Percentiles rank a stretch among this genome's conserved stretches.
These are phyloP conservation scores for Amphipyra berbera DNA, from an alignment of 2,888 invertebrate genomes.

Conservation along the genomic window DNA sequence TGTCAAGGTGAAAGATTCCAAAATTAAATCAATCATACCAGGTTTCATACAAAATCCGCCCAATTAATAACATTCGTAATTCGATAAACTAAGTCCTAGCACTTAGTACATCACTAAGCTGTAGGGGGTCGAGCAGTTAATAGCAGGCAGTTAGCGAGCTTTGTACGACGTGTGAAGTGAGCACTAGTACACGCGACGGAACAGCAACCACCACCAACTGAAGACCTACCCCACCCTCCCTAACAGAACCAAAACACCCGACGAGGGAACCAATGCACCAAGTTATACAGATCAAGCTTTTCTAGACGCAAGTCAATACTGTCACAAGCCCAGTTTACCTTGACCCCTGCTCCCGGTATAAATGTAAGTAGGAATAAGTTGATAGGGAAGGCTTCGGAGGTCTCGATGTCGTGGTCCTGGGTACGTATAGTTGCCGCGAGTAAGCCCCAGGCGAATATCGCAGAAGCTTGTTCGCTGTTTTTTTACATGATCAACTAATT, in stretches of 20 bases:
- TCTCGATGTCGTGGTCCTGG: slow-evolving; percentile 53
- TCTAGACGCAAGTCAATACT: slow-evolving; percentile 66
- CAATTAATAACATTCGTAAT: background rate
- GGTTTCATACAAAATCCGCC: no score
- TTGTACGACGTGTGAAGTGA: slow-evolving; percentile 88
- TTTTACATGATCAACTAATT: slow-evolving; percentile 59
- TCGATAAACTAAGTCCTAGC: slow-evolving; percentile 29
- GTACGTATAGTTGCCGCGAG: slow-evolving; percentile 55
- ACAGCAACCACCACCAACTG: slow-evolving; percentile 57
- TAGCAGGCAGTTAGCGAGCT: slow-evolving; percentile 89
- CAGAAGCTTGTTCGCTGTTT: slow-evolving; percentile 59
- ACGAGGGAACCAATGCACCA: slow-evolving; percentile 13
- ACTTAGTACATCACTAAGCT: slow-evolving; percentile 73
- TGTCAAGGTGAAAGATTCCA: no score
- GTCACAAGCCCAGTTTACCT: slow-evolving; percentile 66
- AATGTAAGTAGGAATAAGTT: slow-evolving; percentile 50
- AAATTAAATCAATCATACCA: no score
- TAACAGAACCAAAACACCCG: slow-evolving; percentile 8
- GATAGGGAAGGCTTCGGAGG: slow-evolving; percentile 48
- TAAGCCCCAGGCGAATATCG: slow-evolving; percentile 60
- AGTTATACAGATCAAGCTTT: slow-evolving; percentile 57
- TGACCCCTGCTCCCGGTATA: slow-evolving; percentile 57
- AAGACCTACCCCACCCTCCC: slow-evolving; percentile 54
- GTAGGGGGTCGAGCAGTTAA: slow-evolving; percentile 83
- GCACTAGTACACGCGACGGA: slow-evolving; percentile 80